These are phyloP conservation scores for Cynoglossus semilaevis DNA, from an alignment of 2,113 vertebrate species.

Conservation along the genomic window DNA sequence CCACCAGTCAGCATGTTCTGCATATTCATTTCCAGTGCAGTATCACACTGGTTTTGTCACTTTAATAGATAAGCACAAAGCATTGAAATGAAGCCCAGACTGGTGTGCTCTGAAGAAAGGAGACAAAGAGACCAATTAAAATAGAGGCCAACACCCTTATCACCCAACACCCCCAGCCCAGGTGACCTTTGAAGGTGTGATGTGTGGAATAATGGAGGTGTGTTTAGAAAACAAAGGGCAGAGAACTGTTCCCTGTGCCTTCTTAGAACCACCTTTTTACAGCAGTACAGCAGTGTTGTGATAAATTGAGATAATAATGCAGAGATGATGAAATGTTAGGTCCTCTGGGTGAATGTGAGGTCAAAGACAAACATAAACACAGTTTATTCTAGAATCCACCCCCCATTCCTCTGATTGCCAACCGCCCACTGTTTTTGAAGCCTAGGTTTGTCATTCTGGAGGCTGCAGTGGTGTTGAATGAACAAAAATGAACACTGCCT, in stretches of 20 bases:
- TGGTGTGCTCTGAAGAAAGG: slow-evolving; percentile 1
- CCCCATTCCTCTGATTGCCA: no score
- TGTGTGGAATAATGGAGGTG: slow-evolving; percentile 23
- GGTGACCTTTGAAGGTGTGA: slow-evolving; percentile 47
- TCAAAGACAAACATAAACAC: no score
- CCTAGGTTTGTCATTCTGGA: no score
- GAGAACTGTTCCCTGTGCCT: slow-evolving; percentile 1
- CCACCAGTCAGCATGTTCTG: no score
- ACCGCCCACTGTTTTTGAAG: no score
- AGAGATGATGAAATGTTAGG: slow-evolving; percentile 37
- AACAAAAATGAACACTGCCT: no score
- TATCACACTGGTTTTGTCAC: not conserved
- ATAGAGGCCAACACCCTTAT: slow-evolving; percentile 5
- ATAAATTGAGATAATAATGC: slow-evolving; percentile 17
- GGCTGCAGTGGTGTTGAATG: no score
- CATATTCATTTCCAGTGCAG: not conserved
- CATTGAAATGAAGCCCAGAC: not conserved
- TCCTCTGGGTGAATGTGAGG: slow-evolving; percentile 37
- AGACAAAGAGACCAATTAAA: slow-evolving; percentile 16
- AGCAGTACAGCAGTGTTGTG: slow-evolving; percentile 1
- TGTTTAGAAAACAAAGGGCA: slow-evolving; percentile 7
- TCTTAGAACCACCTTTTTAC: slow-evolving; percentile 2
- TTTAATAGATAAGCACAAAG: not conserved
- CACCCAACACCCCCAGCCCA: not conserved
- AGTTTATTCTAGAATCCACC: no score